Conservation (phyloP, 1,140 invertebrate species). For the Rhagoletis pomonella region DNA sequence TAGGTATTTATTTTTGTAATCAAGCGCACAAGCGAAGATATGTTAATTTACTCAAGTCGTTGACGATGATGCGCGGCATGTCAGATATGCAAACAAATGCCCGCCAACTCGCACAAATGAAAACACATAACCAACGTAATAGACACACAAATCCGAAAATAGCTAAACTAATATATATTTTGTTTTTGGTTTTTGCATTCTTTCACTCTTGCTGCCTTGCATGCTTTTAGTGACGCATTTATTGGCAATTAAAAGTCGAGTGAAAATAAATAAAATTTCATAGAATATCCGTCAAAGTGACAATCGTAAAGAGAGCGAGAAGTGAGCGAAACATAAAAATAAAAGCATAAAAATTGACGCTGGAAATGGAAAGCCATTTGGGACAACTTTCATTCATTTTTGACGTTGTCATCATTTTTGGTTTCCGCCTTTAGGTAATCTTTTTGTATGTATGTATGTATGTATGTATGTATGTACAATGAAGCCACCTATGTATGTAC, state of each 20-base stretch:
- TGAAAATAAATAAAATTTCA: not conserved
- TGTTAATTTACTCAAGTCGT: slow-evolving; percentile 20
- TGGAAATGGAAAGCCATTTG: slow-evolving; percentile 25
- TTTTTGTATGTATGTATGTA: not conserved
- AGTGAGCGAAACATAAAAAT: not conserved
- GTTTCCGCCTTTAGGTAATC: not conserved
- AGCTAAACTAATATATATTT: not conserved
- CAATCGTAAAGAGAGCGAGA: not conserved
- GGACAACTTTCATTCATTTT: slow-evolving; percentile 14
- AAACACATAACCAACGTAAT: not conserved
- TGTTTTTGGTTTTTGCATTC: not conserved
- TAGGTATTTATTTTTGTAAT: not conserved
- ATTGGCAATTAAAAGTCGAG: not conserved
- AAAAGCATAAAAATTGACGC: not conserved
- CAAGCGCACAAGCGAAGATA: not conserved
- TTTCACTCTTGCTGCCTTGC: not conserved
- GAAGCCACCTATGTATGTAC: not conserved
- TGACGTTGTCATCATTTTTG: slow-evolving; percentile 11
- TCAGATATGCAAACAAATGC: not conserved
- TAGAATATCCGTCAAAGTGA: not conserved
- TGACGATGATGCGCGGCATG: not conserved
- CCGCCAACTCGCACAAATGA: not conserved
- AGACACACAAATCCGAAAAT: slow-evolving; percentile 4
- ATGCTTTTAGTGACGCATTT: not conserved
- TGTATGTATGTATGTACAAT: not conserved